Base-by-base conservation (phyloP, 2,888 invertebrate genomes). In the Eretmocerus hayati region DNA sequence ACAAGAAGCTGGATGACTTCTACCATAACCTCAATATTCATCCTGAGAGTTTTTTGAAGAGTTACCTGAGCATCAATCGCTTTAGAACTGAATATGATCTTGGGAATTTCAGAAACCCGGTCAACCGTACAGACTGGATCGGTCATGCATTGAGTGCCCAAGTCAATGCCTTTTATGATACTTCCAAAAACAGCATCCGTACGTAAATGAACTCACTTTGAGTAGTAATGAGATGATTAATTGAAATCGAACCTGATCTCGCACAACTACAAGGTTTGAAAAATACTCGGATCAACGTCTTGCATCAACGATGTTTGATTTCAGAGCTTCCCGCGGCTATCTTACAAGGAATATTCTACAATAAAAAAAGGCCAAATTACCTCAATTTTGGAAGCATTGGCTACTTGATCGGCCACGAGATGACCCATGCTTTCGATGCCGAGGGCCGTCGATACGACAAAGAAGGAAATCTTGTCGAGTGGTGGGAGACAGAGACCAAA, bases 371-470 rank as follows among this genome's bases (percentile, higher is more conserved):
- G 22, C 93, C 92, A 1, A 83, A 84, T 56, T 93, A 90, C 69
- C 85, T 90, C 85, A 91, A 91, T 70, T 91, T 87, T 61, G 90
- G 89, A 19, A 87, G 87, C 5, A 90, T 92, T 56, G 91, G 91
- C 2, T 89, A 87, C 62, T 87, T 91, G 5, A 90, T 90, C 61
- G 90, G 90, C 0, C 91, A 91, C 65, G 91, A 91, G 75, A 90
- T 92, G 43, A 90, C 90, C 0, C 91, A 91, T 65, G 89, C 89
- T n/a, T 90, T 90, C 62, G 89, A 89, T 65, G 87, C 88, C 64
- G 67, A 80, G 77, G 90, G 93, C 42, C 81, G 92, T 38, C 90
- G 91, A 74, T 94, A 90, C 64, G 92, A 94, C 71, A 85, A 87
- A 56, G 80, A 88, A 56, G 94, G 94, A 13, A 93, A 93, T 72